Conservation (phyloP, 2,113 vertebrate species). For the Rhinogobius similis region DNA sequence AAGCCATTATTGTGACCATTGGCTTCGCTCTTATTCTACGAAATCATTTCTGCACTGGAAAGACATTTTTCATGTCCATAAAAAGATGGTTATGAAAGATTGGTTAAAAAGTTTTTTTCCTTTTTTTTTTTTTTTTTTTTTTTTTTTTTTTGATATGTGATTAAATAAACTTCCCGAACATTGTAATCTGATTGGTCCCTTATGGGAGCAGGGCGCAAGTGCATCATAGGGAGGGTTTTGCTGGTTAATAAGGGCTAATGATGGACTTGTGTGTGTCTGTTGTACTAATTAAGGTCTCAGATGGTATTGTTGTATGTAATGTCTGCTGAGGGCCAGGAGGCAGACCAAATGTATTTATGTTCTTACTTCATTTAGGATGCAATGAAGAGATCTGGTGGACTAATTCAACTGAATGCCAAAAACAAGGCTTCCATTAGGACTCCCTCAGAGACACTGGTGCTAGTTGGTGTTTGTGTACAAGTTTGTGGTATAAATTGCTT, state of each 20-base stretch:
- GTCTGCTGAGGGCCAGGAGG: constrained; percentile 64
- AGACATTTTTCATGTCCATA: constrained; percentile 1
- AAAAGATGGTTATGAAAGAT: constrained; percentile 23
- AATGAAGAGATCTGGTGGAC: constrained; percentile 64
- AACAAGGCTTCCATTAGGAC: constrained; percentile 61
- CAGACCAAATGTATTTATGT: constrained; percentile 73
- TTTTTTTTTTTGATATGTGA: background rate
- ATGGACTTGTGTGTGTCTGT: constrained; percentile 50
- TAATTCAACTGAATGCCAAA: constrained; percentile 64
- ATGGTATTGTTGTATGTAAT: constrained; percentile 69
- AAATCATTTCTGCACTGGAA: constrained; percentile 11
- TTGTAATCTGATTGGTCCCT: constrained; percentile 67
- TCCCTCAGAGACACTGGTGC: constrained; percentile 39
- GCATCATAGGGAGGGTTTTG: constrained; percentile 48
- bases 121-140: no score
- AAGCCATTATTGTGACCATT: constrained; percentile 25
- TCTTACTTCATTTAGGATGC: constrained; percentile 72
- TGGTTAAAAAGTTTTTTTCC: background rate
- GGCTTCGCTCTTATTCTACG: background rate
- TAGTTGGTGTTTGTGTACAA: background rate
- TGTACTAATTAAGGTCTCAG: constrained; percentile 67
- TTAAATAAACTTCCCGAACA: constrained; percentile 26
- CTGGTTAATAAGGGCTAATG: constrained; percentile 56
- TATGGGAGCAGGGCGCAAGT: constrained; percentile 37
- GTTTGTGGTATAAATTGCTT: background rate